Percentiles rank a stretch among this genome's conserved stretches.
Conservation (phyloP, 2,113 vertebrate genomes). For the Spermophilus dauricus region DNA sequence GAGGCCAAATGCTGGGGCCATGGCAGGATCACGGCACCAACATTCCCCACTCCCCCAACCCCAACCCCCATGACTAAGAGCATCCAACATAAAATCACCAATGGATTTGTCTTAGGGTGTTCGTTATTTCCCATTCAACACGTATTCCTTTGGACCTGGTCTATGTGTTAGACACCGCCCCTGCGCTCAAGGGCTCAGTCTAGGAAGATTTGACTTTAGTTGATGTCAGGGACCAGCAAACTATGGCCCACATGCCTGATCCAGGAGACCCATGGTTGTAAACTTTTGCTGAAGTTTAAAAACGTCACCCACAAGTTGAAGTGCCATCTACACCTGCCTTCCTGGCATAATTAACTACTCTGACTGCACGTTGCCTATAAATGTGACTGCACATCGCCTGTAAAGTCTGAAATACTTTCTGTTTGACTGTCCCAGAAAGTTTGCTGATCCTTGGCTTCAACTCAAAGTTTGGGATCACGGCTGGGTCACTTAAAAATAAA, state of each 20-base stretch:
- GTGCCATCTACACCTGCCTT: neutral
- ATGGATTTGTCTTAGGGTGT: neutral
- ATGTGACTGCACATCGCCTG: no score
- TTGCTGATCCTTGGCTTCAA: neutral
- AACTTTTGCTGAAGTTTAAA: no score
- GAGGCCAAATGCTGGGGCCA: neutral
- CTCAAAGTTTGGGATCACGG: neutral
- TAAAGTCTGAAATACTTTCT: neutral
- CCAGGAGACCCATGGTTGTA: neutral
- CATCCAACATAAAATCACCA: neutral
- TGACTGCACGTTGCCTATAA: neutral
- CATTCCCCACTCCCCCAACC: neutral
- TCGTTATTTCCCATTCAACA: neutral
- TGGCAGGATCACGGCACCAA: no score
- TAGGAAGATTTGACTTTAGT: neutral
- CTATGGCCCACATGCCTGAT: no score
- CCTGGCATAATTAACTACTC: neutral
- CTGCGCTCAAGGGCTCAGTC: neutral
- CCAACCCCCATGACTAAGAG: neutral
- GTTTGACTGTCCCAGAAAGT: neutral
- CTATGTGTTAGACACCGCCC: neutral
- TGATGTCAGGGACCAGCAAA: neutral
- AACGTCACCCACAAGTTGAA: neutral
- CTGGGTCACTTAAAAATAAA: neutral
- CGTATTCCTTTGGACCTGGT: neutral